A percentile compares a stretch with the other conserved stretches of the same genome.
Evolutionary conservation across 2,888 invertebrate genomes (phyloP).

Genomic region (Prenolepis imparis): DNA sequence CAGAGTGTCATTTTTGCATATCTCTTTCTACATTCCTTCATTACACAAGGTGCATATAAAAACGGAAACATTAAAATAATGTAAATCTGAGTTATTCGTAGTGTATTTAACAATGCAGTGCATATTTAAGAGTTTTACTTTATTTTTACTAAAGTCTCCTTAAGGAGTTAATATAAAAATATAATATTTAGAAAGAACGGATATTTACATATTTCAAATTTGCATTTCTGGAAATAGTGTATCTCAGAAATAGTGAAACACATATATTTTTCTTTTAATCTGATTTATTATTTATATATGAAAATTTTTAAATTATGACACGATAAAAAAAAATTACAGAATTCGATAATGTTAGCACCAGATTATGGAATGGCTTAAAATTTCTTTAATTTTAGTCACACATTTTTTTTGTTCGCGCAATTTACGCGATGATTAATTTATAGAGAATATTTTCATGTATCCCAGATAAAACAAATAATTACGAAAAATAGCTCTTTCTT

Average conservation of each 20-base stretch:
- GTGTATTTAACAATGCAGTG: not conserved
- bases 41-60: not conserved
- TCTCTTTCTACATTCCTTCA: not conserved
- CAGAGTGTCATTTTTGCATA: not conserved
- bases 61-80: slow-evolving; percentile 2
- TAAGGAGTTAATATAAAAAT: no score
- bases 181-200: no score
- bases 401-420: not conserved
- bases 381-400: not conserved
- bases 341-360: no score
- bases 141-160: no score
- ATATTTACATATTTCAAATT: not conserved
- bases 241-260: not conserved
- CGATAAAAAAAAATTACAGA: no score
- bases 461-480: not conserved
- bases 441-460: not conserved
- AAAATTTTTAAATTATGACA: not conserved
- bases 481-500: not conserved
- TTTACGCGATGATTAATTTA: not conserved
- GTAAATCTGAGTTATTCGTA: slow-evolving; percentile 7
- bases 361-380: no score
- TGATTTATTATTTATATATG: not conserved
- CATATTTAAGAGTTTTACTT: no score
- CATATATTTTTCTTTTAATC: not conserved
- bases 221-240: no score